Percentiles rank a stretch among this genome's conserved stretches.
Conservation (phyloP, 1,140 invertebrate species). For the Mya arenaria region DNA sequence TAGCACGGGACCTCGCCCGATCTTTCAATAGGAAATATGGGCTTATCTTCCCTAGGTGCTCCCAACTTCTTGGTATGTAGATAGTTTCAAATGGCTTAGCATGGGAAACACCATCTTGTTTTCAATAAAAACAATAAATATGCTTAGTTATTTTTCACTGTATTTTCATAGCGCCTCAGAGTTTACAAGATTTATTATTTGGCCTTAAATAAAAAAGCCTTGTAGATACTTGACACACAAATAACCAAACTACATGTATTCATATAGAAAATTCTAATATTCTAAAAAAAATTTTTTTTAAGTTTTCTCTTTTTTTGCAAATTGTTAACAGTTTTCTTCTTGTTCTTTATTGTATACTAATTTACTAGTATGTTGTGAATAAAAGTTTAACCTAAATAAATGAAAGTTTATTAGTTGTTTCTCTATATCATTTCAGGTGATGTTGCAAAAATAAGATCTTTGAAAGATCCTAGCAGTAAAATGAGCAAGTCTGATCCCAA, state of each 20-base stretch:
- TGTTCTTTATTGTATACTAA: too few species aligned
- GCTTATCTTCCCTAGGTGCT: slow-evolving; percentile 89
- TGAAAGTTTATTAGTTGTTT: not conserved
- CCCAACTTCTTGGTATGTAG: slow-evolving; percentile 84
- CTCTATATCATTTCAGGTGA: slow-evolving; percentile 65
- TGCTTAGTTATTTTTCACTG: too few species aligned
- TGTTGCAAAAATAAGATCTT: slow-evolving; percentile 72
- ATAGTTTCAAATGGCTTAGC: too few species aligned
- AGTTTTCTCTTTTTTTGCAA: not conserved
- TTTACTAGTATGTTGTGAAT: too few species aligned
- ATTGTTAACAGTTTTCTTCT: not conserved
- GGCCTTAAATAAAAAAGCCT: too few species aligned
- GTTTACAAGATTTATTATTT: too few species aligned
- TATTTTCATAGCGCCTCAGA: too few species aligned
- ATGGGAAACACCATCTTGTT: too few species aligned
- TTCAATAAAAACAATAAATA: too few species aligned
- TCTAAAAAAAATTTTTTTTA: not conserved
- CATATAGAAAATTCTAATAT: not conserved
- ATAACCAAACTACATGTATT: not conserved
- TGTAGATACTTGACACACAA: too few species aligned
- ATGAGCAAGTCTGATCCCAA: slow-evolving; percentile 98
- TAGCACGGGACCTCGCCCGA: slow-evolving; percentile 91
- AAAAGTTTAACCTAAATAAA: not conserved
- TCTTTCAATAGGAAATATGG: slow-evolving; percentile 84
- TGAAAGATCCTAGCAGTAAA: slow-evolving; percentile 87